Base-by-base conservation (phyloP, 2,113 vertebrate species). In the Etheostoma spectabile region DNA sequence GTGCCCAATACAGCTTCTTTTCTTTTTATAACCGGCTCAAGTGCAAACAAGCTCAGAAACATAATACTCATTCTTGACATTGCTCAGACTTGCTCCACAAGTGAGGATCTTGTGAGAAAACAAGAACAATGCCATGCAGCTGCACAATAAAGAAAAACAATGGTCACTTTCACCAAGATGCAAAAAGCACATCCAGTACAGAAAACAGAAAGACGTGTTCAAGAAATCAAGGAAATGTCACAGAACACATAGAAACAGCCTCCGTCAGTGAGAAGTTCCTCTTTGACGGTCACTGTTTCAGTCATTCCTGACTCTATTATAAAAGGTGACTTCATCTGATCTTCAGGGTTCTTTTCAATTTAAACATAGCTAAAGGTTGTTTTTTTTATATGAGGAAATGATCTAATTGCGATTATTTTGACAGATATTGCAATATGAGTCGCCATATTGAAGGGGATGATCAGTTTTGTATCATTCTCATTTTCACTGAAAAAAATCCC, bases 121-220 rank as follows among this genome's bases (percentile, higher is more conserved):
- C 61, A 45, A 68, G 27, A 62, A 83, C 30, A 69, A 83, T 14
- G 45, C 2, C 55, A 59, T 2, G 16, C 73, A 85, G 81, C 45
- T 51, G 80, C 67, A 73, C 42, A 15, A 64, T 22, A 27, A 64
- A 60, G 51, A 79, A 64, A 64, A 48, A 90, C 80, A 86, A 86
- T 53, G 55, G 42, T 14, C 49, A 82, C 73, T 77, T 83, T 77
- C 62, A 85, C 66, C 6, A 77, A 74, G 60, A 82, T 35, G 59
- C 45, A 67, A 55, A 63, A 64, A 70, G 22, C 45, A 75, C 82
- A 77, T 46, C 56, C 16, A 80, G 77, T 74, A 49, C 0, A 64
- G 42, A 27, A 75, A 42, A 60, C n/a, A 51, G 38, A 62, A 30
- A 53, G 7, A 18, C 27, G 13, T 49, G 61, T 35, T 11, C 13